Percentiles rank a stretch among this genome's conserved stretches.
phyloP scores from a whole-genome alignment of 2,888 invertebrate species.

The Pseudeuparius sepicola region DNA sequence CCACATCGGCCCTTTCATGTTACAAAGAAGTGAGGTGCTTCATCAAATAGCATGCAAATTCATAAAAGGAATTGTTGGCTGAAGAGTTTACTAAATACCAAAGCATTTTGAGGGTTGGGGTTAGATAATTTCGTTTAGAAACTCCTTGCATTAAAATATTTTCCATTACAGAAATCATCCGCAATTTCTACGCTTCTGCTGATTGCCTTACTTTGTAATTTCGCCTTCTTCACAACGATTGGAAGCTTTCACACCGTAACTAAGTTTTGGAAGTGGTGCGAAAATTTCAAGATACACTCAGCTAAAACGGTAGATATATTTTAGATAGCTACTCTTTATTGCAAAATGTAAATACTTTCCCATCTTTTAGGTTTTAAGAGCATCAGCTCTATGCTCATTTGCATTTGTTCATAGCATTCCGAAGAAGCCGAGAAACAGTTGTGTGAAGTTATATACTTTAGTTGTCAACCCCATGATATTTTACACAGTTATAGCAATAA shows the following conservation, averaged over 20 bases:
- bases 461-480: conserved; percentile 36
- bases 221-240: conserved; percentile 36
- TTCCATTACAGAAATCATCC: conserved; percentile 36
- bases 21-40: no score
- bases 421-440: conserved; percentile 28
- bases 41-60: no score
- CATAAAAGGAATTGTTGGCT: no score
- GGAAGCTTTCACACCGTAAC: conserved; percentile 39
- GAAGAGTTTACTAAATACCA: no score
- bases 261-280: conserved; percentile 35
- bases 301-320: conserved; percentile 30
- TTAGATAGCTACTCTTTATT: conserved; percentile 6
- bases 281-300: conserved; percentile 32
- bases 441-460: conserved; percentile 31
- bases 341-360: neutral
- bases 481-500: conserved; percentile 29
- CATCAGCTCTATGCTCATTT: conserved; percentile 37
- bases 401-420: conserved; percentile 37
- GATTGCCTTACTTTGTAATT: conserved; percentile 31
- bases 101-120: no score
- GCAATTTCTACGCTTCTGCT: conserved; percentile 36
- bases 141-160: conserved; percentile 5
- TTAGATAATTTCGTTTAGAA: no score
- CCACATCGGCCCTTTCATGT: no score
- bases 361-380: conserved; percentile 36